Base-by-base conservation (phyloP, 2,888 invertebrate genomes). In the Ptychoptera contaminata region DNA sequence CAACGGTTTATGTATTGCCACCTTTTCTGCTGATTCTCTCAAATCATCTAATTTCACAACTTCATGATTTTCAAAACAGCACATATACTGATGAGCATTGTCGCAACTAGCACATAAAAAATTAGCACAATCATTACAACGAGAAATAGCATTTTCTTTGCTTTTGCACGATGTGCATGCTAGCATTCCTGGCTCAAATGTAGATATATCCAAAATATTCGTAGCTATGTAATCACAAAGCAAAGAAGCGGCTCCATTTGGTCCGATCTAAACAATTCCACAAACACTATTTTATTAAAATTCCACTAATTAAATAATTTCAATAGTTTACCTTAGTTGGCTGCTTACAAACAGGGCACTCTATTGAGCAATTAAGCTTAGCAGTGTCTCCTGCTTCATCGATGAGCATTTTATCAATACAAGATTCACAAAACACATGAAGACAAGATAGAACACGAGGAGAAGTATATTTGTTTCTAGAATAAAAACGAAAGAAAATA, bases 121-220 rank as follows among this genome's bases (percentile, higher is more conserved):
- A 65, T 90, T 90, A 58, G 90, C 87, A 68, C 94, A 96, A 62
- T 94, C 92, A 55, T 84, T 84, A 68, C 94, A 96, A 48, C 91
- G 78, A 10, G 93, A 92, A 42, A 92, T 84, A 12, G 93, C 93
- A 56, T 83, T 81, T 68, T 93, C 92, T 68, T 90, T 90, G 56
- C 91, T 85, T 62, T 92, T 94, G 72, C 94, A 96, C 51, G 92
- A 91, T 45, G 92, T 91, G 68, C 94, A 94, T 50, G 83, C 80
- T 52, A 79, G 69, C 50, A 74, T 72, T 55, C 63, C 64, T 31
- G 73, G 73, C 56, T 82, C 81, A 60, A 83, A 78, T 44, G 83
- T 79, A 32, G 82, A 81, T 59, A 86, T 79, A 67, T 87, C 87
- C 54, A 85, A 67, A 60, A 86, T 79, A 64, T 87, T 86, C 46